Evolutionary conservation across 2,113 vertebrate species (phyloP), one percentile per base, ranked within the genome.

Genomic region (Willisornis vidua): DNA sequence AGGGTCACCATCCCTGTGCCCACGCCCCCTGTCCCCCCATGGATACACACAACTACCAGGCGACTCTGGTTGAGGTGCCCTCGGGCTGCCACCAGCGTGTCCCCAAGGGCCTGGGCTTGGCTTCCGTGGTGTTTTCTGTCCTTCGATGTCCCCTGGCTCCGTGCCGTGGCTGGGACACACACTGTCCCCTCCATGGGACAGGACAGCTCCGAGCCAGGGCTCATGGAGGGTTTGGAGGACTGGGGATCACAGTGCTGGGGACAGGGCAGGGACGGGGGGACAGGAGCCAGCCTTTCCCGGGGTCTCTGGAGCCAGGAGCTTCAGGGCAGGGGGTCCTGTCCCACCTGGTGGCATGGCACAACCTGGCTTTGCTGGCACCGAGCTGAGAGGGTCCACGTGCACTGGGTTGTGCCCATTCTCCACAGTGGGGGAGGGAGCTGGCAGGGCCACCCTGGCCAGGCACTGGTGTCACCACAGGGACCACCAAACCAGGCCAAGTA

Each of bases 141-240:
- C 79, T 96, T 88, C 10, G 10, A 8, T 2, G 57, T 92, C 91
- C 76, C 84, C 91, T 96, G 94, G 89, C 93, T 92, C 91, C 0
- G 37, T 45, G 93, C 79, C 33, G 3, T 14, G 71, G 22, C 85
- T 12, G 4, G 65, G 86, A 79, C 17, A 0, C 22, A 79, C 17
- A 0, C 22, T 49, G 79, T 77, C 58, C 83, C 39, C 45, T 12
- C 46, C 24, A 0, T 25, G 77, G 57, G 76, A 82, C 57, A 14
- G 2, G 4, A 54, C 1, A 13, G 70, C 67, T 37, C 1, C 0
- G 7, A 46, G 68, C 49, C 10, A 16, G 61, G 41, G 43, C 19
- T 25, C 49, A 9, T 4, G 67, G 46, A 49, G 22, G 20, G 15
- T 83, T 20, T 62, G 7, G 19, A 90, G 83, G 33, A 63, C 10